These are phyloP conservation scores for Didymodactylos carnosus DNA, from an alignment of 2,888 invertebrate species.

Conservation along the genomic window DNA sequence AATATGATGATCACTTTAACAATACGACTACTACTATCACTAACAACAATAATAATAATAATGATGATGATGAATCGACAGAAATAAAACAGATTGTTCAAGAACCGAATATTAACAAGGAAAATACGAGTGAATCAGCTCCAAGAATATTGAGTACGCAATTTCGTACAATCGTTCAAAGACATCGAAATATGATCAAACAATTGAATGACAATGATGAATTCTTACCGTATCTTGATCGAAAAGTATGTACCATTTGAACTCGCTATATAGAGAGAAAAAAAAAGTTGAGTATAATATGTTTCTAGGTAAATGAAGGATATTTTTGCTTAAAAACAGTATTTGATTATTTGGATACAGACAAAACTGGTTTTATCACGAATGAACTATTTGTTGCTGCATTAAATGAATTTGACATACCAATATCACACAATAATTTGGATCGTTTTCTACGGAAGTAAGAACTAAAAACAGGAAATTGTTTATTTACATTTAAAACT, in stretches of 20 bases:
- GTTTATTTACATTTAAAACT: neutral
- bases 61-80: too few species aligned
- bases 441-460: constrained; percentile 9
- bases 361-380: neutral
- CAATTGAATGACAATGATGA: neutral
- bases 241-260: too few species aligned
- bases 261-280: too few species aligned
- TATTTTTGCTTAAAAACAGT: constrained; percentile 2
- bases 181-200: neutral
- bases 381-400: neutral
- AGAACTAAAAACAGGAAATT: neutral
- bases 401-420: constrained; percentile 9
- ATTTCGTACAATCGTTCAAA: neutral
- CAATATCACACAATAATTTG: neutral
- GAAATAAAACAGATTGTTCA: too few species aligned
- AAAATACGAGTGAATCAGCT: too few species aligned
- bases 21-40: too few species aligned
- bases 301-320: constrained; percentile 10
- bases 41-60: too few species aligned
- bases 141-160: neutral
- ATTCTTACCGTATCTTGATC: neutral
- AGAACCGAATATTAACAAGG: too few species aligned
- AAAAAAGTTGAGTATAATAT: too few species aligned
- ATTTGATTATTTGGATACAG: constrained; percentile 4
- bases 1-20: too few species aligned